phyloP scores from a whole-genome alignment of 2,113 vertebrate species.

The Periophthalmodon schlosseri region DNA sequence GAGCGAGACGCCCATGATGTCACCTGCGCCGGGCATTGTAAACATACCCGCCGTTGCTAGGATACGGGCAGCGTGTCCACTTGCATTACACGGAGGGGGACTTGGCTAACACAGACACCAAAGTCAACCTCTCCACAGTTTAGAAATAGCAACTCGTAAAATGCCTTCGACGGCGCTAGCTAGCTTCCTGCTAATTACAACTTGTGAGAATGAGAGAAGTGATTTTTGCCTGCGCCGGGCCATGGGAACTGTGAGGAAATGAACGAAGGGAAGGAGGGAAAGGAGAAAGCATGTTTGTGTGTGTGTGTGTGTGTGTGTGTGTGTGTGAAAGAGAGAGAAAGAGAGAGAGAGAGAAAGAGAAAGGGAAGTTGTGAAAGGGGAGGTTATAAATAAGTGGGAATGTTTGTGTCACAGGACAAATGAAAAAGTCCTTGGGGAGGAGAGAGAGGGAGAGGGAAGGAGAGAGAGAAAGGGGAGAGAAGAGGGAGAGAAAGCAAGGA shows the following conservation, averaged over 20 bases:
- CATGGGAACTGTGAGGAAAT: slow-evolving; percentile 15
- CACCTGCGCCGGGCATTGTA: slow-evolving; percentile 33
- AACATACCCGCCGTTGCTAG: slow-evolving; percentile 46
- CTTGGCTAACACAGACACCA: slow-evolving; percentile 51
- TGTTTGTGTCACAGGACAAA: slow-evolving; percentile 49
- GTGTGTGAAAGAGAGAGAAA: no score
- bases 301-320: no score
- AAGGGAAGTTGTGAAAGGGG: background rate
- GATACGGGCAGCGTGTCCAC: slow-evolving; percentile 38
- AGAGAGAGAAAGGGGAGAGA: background rate
- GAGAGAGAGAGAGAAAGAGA: background rate
- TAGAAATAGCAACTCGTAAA: slow-evolving; percentile 69
- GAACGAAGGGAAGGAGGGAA: background rate
- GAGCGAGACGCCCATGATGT: slow-evolving; percentile 43
- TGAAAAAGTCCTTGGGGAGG: slow-evolving; percentile 25
- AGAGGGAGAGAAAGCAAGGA: background rate
- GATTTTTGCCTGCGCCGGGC: slow-evolving; percentile 9
- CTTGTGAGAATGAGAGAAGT: slow-evolving; percentile 32
- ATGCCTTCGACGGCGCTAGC: slow-evolving; percentile 40
- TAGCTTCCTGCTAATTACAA: slow-evolving; percentile 54
- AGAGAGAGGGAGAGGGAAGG: background rate
- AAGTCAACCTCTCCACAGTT: slow-evolving; percentile 59
- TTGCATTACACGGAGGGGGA: slow-evolving; percentile 28
- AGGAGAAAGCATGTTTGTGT: background rate
- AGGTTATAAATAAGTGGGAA: slow-evolving; percentile 54